Conservation (phyloP, 2,113 vertebrate genomes). For the Semnornis frantzii region DNA sequence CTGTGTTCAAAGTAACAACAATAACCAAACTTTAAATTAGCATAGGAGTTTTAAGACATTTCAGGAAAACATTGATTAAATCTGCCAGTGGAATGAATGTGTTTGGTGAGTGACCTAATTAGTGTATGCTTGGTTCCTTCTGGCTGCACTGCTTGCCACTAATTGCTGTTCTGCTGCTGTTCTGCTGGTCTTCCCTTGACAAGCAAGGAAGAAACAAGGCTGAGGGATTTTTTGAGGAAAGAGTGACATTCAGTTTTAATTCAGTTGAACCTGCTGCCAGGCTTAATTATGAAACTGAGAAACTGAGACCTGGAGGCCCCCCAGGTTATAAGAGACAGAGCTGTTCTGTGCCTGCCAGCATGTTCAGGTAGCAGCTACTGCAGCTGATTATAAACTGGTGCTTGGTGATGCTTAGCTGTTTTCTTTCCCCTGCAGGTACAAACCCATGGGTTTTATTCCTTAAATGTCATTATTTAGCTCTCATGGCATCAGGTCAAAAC, state of each 20-base stretch:
- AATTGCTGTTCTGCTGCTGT: constrained; percentile 77
- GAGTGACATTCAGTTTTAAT: constrained; percentile 77
- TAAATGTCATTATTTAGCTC: constrained; percentile 46
- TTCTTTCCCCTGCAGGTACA: constrained; percentile 23
- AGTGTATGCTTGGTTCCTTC: constrained; percentile 72
- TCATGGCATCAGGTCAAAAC: constrained; percentile 48
- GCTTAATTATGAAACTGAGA: constrained; percentile 70
- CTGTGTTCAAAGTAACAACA: constrained; percentile 74
- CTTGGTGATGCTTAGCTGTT: constrained; percentile 51
- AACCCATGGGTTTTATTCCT: background rate
- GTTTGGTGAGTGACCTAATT: constrained; percentile 80
- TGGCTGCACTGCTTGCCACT: constrained; percentile 73
- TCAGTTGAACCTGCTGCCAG: constrained; percentile 76
- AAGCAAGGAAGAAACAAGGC: constrained; percentile 76
- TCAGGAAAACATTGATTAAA: constrained; percentile 79
- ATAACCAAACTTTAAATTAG: constrained; percentile 76
- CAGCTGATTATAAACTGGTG: constrained; percentile 19
- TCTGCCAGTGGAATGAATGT: constrained; percentile 72
- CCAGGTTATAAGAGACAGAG: background rate
- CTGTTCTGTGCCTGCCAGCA: constrained; percentile 32
- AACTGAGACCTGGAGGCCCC: constrained; percentile 43
- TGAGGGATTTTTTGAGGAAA: constrained; percentile 73
- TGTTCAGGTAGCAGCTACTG: constrained; percentile 26
- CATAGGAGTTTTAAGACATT: constrained; percentile 70
- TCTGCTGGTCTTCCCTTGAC: constrained; percentile 45